Conservation (phyloP, 2,113 vertebrate genomes). For the Podarcis muralis region DNA sequence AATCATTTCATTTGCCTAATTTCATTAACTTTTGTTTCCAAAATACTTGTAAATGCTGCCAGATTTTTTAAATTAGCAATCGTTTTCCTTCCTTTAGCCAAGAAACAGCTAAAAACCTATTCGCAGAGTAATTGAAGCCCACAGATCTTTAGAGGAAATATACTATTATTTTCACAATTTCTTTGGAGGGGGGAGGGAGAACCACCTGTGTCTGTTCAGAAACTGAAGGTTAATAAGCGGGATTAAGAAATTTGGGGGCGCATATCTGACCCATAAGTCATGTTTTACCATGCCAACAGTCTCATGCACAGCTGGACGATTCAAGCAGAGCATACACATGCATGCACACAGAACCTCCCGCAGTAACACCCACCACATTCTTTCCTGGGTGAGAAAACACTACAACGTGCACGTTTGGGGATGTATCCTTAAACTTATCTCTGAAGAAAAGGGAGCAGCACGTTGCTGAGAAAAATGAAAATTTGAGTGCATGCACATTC, state of each 20-base stretch:
- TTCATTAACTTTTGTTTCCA: slow-evolving; percentile 5
- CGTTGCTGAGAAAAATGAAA: not conserved
- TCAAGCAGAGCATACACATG: not conserved
- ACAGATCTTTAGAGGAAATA: not conserved
- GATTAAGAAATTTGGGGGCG: not conserved
- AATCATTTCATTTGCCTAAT: slow-evolving; percentile 20
- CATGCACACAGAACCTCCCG: not conserved
- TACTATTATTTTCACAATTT: slow-evolving; percentile 7
- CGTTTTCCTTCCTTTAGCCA: slow-evolving; percentile 10
- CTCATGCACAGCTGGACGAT: not conserved
- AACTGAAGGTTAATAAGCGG: not conserved
- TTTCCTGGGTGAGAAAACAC: not conserved
- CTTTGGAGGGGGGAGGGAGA: not conserved
- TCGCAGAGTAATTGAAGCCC: not conserved
- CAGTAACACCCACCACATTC: not conserved
- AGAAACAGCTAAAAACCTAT: slow-evolving; percentile 6
- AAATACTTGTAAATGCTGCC: slow-evolving; percentile 10
- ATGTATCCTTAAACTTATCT: not conserved
- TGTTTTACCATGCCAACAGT: not conserved
- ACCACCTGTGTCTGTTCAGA: not conserved
- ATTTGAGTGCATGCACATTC: not conserved
- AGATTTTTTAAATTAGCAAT: slow-evolving; percentile 13
- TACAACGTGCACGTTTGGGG: not conserved
- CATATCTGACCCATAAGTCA: not conserved
- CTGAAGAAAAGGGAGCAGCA: not conserved